phyloP scores from a whole-genome alignment of 2,113 vertebrate genomes.

The Pogonocichla stellata region DNA sequence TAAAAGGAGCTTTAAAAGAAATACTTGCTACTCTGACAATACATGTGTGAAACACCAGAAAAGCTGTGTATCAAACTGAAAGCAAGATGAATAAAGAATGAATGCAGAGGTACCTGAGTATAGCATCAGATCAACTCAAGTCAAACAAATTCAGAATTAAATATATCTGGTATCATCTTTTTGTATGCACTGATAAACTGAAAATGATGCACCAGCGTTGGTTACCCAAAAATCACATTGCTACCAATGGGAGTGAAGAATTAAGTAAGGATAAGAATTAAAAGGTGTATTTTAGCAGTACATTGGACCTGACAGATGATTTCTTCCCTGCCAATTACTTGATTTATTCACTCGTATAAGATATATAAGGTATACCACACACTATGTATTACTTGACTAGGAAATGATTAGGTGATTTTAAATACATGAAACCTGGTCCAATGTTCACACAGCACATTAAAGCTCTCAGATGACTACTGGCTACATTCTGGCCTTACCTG shows the following conservation, averaged over 20 bases:
- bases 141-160: not conserved
- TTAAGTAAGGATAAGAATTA: not conserved
- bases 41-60: not conserved
- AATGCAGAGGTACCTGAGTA: accelerated
- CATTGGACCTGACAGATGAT: not conserved
- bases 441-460: not conserved
- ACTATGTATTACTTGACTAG: not conserved
- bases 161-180: not conserved
- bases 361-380: not conserved
- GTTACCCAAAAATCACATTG: not conserved
- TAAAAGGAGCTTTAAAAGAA: not conserved
- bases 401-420: not conserved
- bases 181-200: not conserved
- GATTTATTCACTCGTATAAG: not conserved
- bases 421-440: not conserved
- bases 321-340: not conserved
- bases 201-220: not conserved
- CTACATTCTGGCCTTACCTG: not conserved
- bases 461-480: not conserved
- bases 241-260: not conserved
- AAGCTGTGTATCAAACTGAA: not conserved
- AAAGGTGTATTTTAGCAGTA: not conserved
- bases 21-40: not conserved
- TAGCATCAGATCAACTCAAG: not conserved
- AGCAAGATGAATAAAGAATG: not conserved